Evolutionary conservation across 2,113 vertebrate species (phyloP).

Genomic region (Mohoua ochrocephala): DNA sequence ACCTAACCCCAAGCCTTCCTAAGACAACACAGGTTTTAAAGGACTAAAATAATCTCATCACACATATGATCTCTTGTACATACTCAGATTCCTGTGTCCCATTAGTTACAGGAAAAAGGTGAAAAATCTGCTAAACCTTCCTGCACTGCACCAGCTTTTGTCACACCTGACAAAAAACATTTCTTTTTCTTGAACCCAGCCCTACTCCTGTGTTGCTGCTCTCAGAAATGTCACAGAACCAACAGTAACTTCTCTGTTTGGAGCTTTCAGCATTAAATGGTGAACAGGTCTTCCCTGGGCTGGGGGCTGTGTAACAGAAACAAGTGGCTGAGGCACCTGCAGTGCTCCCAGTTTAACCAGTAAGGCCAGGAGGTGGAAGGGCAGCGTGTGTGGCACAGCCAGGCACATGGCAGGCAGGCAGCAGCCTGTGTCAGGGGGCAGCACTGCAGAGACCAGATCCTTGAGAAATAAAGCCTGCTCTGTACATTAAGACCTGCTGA

Average conservation of each 20-base stretch:
- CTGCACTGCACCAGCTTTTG: background rate
- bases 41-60: background rate
- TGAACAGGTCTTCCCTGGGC: background rate
- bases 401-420: background rate
- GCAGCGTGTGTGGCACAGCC: background rate
- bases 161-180: background rate
- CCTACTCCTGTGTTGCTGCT: background rate
- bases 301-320: too few relatives aligned
- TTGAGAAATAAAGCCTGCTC: background rate
- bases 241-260: background rate
- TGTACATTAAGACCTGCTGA: background rate
- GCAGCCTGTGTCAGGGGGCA: background rate
- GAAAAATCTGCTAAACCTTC: background rate
- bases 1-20: background rate
- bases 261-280: background rate
- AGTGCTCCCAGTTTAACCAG: background rate
- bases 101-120: background rate
- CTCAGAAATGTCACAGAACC: background rate
- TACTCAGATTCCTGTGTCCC: background rate
- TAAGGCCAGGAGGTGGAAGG: background rate
- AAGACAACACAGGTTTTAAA: background rate
- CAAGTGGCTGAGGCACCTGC: background rate
- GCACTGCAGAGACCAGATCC: background rate
- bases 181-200: background rate
- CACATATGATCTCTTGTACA: fast-evolving